These are phyloP conservation scores for Bacillus rossius DNA, from an alignment of 1,140 invertebrate species.

Conservation along the genomic window DNA sequence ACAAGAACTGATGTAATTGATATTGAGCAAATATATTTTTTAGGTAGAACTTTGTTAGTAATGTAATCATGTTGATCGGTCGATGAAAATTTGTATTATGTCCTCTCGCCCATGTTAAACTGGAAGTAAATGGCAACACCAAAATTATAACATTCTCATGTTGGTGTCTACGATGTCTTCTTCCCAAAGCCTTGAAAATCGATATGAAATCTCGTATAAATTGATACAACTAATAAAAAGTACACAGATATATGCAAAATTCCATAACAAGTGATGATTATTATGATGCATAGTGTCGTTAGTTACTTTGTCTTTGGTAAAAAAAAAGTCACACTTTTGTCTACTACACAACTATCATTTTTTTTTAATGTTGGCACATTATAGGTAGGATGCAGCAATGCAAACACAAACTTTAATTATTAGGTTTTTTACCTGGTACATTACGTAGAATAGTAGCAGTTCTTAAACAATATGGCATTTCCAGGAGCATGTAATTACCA, in stretches of 20 bases:
- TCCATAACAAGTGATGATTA: not conserved
- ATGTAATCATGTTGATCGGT: conserved; percentile 8
- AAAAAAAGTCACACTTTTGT: not conserved
- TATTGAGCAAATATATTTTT: conserved; percentile 17
- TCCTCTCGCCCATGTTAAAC: not conserved
- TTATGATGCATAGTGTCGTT: not conserved
- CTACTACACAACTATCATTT: not conserved
- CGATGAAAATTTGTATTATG: conserved; percentile 5
- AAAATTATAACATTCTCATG: not conserved
- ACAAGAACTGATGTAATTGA: conserved; percentile 12
- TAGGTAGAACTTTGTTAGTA: conserved; percentile 4
- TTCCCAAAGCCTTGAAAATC: conserved; percentile 8
- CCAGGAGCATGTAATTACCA: not conserved
- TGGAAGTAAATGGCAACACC: conserved; percentile 2
- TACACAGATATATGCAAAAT: not conserved
- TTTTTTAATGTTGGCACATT: conserved; percentile 3
- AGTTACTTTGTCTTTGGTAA: conserved; percentile 1
- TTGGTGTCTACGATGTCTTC: conserved; percentile 10
- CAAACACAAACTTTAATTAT: not conserved
- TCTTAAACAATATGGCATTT: not conserved
- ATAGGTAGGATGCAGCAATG: not conserved
- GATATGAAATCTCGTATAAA: conserved; percentile 17
- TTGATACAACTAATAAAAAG: not conserved
- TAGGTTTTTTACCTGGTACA: not conserved
- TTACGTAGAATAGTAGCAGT: not conserved